A percentile compares a stretch with the other conserved stretches of the same genome.
These are phyloP conservation scores for Harpagoxenus sublaevis DNA, from an alignment of 2,888 invertebrate genomes.

Conservation along the genomic window DNA sequence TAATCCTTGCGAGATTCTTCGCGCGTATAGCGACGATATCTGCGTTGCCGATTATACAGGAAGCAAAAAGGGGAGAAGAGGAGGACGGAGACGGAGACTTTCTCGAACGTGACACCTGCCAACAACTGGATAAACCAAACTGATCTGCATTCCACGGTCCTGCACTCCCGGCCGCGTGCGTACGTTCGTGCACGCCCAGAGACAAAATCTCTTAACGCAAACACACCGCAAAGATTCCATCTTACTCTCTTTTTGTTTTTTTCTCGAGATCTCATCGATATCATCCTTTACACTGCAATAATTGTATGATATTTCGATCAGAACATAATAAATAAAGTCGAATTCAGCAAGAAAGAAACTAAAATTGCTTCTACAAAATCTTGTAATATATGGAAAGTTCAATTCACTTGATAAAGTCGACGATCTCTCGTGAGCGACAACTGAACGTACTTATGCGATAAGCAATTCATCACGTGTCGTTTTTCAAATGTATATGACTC, in stretches of 20 bases:
- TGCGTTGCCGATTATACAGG: slow-evolving; percentile 37
- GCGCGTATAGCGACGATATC: slow-evolving; percentile 23
- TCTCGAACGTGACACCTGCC: slow-evolving; percentile 54
- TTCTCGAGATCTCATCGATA: neutral
- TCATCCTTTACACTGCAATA: neutral
- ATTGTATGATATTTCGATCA: neutral
- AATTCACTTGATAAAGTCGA: neutral
- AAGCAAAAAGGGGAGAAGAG: slow-evolving; percentile 21
- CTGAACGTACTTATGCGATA: neutral
- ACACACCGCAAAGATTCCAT: slow-evolving; percentile 28
- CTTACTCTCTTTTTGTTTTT: neutral
- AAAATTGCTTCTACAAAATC: neutral
- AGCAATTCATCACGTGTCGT: neutral
- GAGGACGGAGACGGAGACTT: neutral
- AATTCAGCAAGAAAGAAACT: too few species aligned
- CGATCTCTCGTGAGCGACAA: neutral
- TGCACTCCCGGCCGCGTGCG: slow-evolving; percentile 10
- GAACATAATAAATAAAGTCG: neutral
- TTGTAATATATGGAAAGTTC: neutral
- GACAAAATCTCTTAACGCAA: slow-evolving; percentile 40
- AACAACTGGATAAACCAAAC: slow-evolving; percentile 58
- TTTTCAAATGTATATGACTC: neutral
- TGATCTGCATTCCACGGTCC: slow-evolving; percentile 71
- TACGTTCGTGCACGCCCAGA: slow-evolving; percentile 6
- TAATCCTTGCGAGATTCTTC: slow-evolving; percentile 25